Percentiles rank a stretch among this genome's conserved stretches.
Conservation (phyloP, 2,888 invertebrate species). For the Eupithecia pulchellata region DNA sequence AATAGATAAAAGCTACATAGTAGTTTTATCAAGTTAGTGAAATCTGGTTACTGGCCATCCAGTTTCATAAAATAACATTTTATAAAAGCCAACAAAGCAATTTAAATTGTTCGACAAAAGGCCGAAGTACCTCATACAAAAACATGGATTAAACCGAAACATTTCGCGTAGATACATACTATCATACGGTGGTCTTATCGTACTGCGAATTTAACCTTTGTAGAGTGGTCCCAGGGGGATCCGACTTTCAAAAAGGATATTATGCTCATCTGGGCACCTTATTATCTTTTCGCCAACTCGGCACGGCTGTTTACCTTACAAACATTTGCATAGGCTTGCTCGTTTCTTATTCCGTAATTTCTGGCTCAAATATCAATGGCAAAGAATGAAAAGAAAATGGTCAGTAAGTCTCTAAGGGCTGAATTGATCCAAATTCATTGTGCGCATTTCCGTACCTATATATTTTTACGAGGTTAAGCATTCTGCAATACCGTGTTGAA, state of each 20-base stretch:
- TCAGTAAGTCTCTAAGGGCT: slow-evolving; percentile 13
- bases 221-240: slow-evolving; percentile 35
- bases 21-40: slow-evolving; percentile 2
- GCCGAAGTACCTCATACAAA: slow-evolving; percentile 20
- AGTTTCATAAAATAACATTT: slow-evolving; percentile 14
- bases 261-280: slow-evolving; percentile 45
- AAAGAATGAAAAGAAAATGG: slow-evolving; percentile 34
- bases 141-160: slow-evolving; percentile 26
- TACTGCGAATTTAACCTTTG: slow-evolving; percentile 35
- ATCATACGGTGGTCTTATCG: slow-evolving; percentile 30
- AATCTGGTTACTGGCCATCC: not conserved
- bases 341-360: slow-evolving; percentile 49
- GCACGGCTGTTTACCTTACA: slow-evolving; percentile 45
- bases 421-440: slow-evolving; percentile 23
- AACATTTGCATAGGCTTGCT: slow-evolving; percentile 46
- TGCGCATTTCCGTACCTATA: slow-evolving; percentile 2
- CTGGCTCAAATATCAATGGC: slow-evolving; percentile 40
- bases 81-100: slow-evolving; percentile 13
- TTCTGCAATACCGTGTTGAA: slow-evolving; percentile 10
- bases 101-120: slow-evolving; percentile 19
- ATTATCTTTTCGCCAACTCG: slow-evolving; percentile 49
- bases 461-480: slow-evolving; percentile 7
- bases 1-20: not conserved
- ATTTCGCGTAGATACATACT: slow-evolving; percentile 8
- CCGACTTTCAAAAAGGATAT: slow-evolving; percentile 40